Evolutionary conservation across 1,140 invertebrate genomes (phyloP).

Genomic region (Cherax destructor): DNA sequence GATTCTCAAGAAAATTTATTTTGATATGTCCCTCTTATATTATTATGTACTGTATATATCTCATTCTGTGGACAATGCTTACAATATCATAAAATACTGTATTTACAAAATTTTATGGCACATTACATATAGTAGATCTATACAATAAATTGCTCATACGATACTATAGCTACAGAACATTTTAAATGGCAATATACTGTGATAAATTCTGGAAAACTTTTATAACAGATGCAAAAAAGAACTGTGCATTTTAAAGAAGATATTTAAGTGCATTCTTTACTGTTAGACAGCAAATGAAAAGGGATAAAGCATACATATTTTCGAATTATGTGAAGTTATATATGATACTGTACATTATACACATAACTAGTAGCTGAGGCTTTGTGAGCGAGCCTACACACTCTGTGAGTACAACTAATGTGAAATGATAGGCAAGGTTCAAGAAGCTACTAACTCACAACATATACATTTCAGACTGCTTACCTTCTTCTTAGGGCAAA

Average conservation of each 20-base stretch:
- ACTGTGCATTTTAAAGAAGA: slow-evolving; percentile 42
- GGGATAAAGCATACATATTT: slow-evolving; percentile 37
- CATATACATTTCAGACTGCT: background rate
- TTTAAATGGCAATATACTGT: slow-evolving; percentile 28
- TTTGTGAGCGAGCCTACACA: slow-evolving; percentile 62
- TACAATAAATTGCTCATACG: slow-evolving; percentile 46
- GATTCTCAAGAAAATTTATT: background rate
- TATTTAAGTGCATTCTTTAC: slow-evolving; percentile 52
- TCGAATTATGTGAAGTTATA: slow-evolving; percentile 42
- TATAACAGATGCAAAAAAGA: slow-evolving; percentile 28
- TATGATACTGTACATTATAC: slow-evolving; percentile 64
- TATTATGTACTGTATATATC: background rate
- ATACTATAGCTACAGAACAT: slow-evolving; percentile 20
- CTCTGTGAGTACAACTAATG: slow-evolving; percentile 61
- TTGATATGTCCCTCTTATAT: slow-evolving; percentile 38
- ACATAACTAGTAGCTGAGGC: slow-evolving; percentile 55
- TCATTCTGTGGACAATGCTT: background rate
- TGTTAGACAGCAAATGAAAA: slow-evolving; percentile 51
- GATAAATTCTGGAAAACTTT: slow-evolving; percentile 39
- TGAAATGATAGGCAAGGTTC: slow-evolving; percentile 25
- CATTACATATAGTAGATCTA: slow-evolving; percentile 41
- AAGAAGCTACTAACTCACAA: slow-evolving; percentile 20
- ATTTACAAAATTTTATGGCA: slow-evolving; percentile 53
- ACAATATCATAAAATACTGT: slow-evolving; percentile 3
- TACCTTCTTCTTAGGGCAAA: background rate